These are phyloP conservation scores for Branchipolynoe longqiensis DNA, from an alignment of 2,888 invertebrate genomes.

Conservation along the genomic window DNA sequence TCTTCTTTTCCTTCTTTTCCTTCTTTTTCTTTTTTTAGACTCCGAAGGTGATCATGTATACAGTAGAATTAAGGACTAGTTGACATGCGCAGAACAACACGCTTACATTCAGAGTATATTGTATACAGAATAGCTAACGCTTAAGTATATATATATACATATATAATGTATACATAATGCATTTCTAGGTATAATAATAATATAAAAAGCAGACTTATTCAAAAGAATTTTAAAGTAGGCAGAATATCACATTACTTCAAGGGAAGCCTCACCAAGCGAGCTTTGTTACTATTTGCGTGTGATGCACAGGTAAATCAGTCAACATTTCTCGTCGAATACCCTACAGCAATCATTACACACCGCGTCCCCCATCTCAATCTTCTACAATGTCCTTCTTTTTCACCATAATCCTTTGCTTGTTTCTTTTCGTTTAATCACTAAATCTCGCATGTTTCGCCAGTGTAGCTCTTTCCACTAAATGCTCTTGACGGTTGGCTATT, in stretches of 20 bases:
- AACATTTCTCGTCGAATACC: background rate
- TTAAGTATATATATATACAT: slow-evolving; percentile 32
- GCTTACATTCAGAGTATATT: slow-evolving; percentile 22
- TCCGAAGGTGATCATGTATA: slow-evolving; percentile 16
- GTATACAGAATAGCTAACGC: slow-evolving; percentile 33
- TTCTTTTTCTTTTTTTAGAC: slow-evolving; percentile 8
- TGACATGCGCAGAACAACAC: background rate
- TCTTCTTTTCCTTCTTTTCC: too few species aligned
- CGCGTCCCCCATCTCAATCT: background rate
- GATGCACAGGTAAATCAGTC: background rate
- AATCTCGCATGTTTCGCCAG: slow-evolving; percentile 19
- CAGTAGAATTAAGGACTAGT: slow-evolving; percentile 48
- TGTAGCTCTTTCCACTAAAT: slow-evolving; percentile 3
- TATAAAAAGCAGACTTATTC: slow-evolving; percentile 37
- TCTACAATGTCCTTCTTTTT: background rate
- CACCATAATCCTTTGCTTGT: slow-evolving; percentile 3
- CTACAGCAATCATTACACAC: background rate
- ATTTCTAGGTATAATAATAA: slow-evolving; percentile 24
- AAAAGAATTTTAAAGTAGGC: slow-evolving; percentile 25
- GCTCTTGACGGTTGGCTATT: background rate
- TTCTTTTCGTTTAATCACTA: background rate
- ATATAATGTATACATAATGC: too few species aligned
- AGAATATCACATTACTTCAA: slow-evolving; percentile 52
- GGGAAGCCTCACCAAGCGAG: slow-evolving; percentile 54
- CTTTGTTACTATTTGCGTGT: slow-evolving; percentile 18